These are phyloP conservation scores for Pyxicephalus adspersus DNA, from an alignment of 2,113 vertebrate genomes.

Conservation along the genomic window DNA sequence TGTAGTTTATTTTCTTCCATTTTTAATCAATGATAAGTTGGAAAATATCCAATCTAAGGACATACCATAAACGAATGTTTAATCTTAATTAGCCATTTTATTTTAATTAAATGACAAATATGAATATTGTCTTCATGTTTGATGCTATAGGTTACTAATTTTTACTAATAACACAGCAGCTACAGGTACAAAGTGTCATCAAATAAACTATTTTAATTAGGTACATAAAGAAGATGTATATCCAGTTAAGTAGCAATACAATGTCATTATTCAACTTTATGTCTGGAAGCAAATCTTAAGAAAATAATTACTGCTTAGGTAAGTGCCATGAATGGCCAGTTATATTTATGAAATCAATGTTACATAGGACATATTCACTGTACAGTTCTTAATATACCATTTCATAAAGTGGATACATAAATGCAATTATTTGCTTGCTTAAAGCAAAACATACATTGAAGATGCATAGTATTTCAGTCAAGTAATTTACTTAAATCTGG, in stretches of 20 bases:
- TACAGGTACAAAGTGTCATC: constrained; percentile 10
- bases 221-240: constrained; percentile 11
- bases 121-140: not conserved
- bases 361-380: not conserved
- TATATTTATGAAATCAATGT: not conserved
- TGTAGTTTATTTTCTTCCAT: too few relatives aligned
- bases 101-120: constrained; percentile 19
- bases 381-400: not conserved
- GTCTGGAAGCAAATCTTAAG: constrained; percentile 5
- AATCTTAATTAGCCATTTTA: not conserved
- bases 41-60: too few relatives aligned
- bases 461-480: not conserved
- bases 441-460: not conserved
- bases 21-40: too few relatives aligned
- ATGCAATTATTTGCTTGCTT: not conserved
- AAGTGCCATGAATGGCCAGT: not conserved
- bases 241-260: constrained; percentile 12
- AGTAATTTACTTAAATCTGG: too few relatives aligned
- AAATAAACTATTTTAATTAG: constrained; percentile 23
- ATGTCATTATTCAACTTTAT: constrained; percentile 11
- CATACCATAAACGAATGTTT: not conserved
- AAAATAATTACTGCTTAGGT: constrained; percentile 19
- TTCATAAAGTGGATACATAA: not conserved
- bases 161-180: not conserved
- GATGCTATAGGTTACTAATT: not conserved